phyloP scores from a whole-genome alignment of 2,888 invertebrate species.

The Drosophila quinaria region DNA sequence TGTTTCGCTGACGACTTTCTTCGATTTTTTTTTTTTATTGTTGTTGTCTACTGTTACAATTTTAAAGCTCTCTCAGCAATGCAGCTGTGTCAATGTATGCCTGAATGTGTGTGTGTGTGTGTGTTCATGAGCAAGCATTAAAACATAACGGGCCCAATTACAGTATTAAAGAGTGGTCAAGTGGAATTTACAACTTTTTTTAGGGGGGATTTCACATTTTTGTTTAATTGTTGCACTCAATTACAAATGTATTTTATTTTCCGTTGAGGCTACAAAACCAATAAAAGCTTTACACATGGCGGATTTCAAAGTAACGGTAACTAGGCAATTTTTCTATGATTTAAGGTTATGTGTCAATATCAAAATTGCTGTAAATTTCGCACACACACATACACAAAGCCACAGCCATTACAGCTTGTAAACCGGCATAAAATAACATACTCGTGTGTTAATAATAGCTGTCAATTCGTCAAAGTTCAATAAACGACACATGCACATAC shows the following conservation, averaged over 20 bases:
- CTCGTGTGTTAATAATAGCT: conserved; percentile 52
- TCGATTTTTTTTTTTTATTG: conserved; percentile 68
- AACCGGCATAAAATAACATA: conserved; percentile 43
- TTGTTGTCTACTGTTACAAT: conserved; percentile 74
- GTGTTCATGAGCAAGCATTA: conserved; percentile 64
- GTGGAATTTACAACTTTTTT: conserved; percentile 68
- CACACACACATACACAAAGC: conserved; percentile 10
- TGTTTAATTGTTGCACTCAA: conserved; percentile 52
- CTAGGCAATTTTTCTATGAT: conserved; percentile 38
- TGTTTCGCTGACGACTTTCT: conserved; percentile 76
- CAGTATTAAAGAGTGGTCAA: conserved; percentile 67
- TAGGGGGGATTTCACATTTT: conserved; percentile 63
- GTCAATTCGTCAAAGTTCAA: conserved; percentile 67
- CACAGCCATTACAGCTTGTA: conserved; percentile 1
- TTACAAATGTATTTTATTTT: conserved; percentile 18
- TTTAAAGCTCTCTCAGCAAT: conserved; percentile 69
- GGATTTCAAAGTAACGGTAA: conserved; percentile 63
- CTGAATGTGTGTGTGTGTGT: conserved; percentile 23
- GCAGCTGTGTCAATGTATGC: conserved; percentile 64
- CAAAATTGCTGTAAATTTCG: conserved; percentile 46
- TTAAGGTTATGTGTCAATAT: conserved; percentile 64
- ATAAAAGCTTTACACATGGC: conserved; percentile 40
- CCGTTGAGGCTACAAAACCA: conserved; percentile 9
- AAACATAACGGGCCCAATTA: conserved; percentile 81
- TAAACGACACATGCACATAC: conserved; percentile 52